phyloP scores from a whole-genome alignment of 2,888 invertebrate genomes.

The Tetragonisca angustula region DNA sequence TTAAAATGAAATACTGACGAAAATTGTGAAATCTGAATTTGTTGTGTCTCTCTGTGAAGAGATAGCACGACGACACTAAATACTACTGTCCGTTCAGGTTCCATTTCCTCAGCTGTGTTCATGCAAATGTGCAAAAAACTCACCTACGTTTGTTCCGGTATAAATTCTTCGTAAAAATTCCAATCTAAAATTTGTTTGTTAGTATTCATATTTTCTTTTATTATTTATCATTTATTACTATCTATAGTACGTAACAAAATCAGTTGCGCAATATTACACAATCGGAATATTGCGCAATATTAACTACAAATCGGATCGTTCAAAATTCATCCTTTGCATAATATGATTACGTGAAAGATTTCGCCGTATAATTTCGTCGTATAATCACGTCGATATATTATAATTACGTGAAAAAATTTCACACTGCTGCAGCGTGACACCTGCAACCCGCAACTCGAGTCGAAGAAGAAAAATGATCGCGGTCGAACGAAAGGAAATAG shows the following conservation, averaged over 20 bases:
- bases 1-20: conserved; percentile 1
- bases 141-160: too few species aligned
- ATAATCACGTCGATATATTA: neutral
- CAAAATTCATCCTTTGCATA: neutral
- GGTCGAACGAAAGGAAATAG: neutral
- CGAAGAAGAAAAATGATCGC: neutral
- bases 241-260: neutral
- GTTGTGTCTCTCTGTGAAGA: neutral
- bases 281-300: too few species aligned
- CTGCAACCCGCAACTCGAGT: neutral
- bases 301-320: neutral
- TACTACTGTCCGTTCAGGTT: too few species aligned
- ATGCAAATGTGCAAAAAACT: too few species aligned
- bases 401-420: neutral
- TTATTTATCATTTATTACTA: too few species aligned
- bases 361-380: too few species aligned
- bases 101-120: too few species aligned
- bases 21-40: neutral
- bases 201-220: too few species aligned
- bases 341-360: too few species aligned
- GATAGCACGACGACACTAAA: neutral
- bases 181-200: too few species aligned
- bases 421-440: neutral
- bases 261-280: neutral
- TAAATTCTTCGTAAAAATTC: too few species aligned